phyloP scores from a whole-genome alignment of 2,113 vertebrate genomes.

The Galemys pyrenaicus region DNA sequence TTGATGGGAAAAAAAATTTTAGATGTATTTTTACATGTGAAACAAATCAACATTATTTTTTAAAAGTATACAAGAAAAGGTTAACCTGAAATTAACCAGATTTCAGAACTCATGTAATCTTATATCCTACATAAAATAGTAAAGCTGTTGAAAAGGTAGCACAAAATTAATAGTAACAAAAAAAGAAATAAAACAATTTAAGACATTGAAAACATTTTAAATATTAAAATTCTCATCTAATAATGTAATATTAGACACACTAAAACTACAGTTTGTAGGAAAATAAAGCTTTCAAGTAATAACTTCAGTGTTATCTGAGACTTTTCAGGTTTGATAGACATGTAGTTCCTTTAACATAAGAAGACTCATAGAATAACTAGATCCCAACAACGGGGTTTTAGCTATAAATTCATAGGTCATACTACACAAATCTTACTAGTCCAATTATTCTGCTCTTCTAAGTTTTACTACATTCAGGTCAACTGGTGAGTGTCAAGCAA shows the following conservation, averaged over 20 bases:
- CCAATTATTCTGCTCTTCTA: constrained; percentile 11
- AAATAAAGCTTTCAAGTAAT: constrained; percentile 44
- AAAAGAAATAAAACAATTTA: neutral
- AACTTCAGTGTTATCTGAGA: neutral
- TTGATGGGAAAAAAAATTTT: constrained; percentile 12
- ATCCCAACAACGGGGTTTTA: constrained; percentile 90
- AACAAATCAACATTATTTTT: neutral
- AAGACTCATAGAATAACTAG: constrained; percentile 84
- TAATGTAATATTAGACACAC: constrained; percentile 87
- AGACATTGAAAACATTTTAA: neutral
- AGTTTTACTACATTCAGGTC: constrained; percentile 54
- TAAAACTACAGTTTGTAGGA: constrained; percentile 68
- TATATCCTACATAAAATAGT: constrained; percentile 38
- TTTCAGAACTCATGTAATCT: constrained; percentile 50
- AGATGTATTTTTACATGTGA: constrained; percentile 33
- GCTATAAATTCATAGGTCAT: neutral
- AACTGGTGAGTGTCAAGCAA: constrained; percentile 8
- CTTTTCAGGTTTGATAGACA: constrained; percentile 70
- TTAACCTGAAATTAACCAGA: neutral
- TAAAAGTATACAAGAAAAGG: neutral
- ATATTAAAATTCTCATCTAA: constrained; percentile 82
- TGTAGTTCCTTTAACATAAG: constrained; percentile 84
- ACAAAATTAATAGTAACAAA: constrained; percentile 41
- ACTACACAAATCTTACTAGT: neutral
- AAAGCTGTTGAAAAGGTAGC: constrained; percentile 45